These are phyloP conservation scores for Anarhynchus alexandrinus DNA, from an alignment of 2,113 vertebrate genomes.

Conservation along the genomic window DNA sequence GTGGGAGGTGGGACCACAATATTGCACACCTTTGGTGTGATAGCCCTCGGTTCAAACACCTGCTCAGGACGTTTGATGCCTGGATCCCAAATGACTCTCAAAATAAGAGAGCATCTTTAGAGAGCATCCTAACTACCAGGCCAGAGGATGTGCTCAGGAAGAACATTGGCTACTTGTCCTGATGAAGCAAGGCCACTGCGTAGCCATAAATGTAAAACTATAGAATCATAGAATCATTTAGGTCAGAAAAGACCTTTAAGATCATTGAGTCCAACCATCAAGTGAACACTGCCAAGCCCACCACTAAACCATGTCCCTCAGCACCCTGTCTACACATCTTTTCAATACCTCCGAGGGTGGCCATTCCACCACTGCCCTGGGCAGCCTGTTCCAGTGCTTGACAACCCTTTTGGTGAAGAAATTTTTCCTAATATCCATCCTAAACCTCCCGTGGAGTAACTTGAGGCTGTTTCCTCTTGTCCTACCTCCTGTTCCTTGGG, in stretches of 20 bases:
- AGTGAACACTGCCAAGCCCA: background rate
- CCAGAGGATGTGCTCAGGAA: background rate
- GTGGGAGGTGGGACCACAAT: background rate
- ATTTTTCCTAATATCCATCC: background rate
- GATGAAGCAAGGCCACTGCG: background rate
- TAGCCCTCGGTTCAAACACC: background rate
- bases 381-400: accelerated
- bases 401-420: accelerated
- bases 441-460: accelerated
- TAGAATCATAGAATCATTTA: background rate
- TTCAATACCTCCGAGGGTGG: background rate
- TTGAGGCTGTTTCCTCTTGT: accelerated
- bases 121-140: background rate
- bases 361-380: background rate
- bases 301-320: background rate
- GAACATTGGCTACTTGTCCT: background rate
- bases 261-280: accelerated
- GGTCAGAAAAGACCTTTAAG: background rate
- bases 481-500: background rate
- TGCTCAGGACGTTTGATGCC: background rate
- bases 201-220: background rate
- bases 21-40: background rate
- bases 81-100: background rate
- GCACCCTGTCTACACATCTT: accelerated
- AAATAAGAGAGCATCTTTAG: background rate